Conservation (phyloP, 1,140 invertebrate species). For the Dufourea novaeangliae region DNA sequence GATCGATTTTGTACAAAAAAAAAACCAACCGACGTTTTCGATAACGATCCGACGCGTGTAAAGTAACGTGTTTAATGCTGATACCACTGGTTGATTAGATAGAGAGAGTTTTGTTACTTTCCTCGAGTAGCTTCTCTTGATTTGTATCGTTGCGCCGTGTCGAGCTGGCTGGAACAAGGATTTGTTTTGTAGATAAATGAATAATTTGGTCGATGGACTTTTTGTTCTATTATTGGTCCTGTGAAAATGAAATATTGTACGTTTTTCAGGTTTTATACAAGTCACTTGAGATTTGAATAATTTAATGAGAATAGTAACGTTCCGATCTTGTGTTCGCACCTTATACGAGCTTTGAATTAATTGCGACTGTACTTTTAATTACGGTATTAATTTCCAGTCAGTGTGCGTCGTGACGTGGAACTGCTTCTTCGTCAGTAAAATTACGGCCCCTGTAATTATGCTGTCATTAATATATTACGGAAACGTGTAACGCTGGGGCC, state of each 20-base stretch:
- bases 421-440: constrained; percentile 7
- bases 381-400: constrained; percentile 5
- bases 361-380: constrained; percentile 19
- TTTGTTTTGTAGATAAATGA: no score
- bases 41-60: neutral
- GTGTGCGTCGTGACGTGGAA: constrained; percentile 1
- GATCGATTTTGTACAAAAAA: constrained; percentile 2
- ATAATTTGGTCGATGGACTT: no score
- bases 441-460: constrained; percentile 17
- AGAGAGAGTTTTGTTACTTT: neutral
- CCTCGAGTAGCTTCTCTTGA: neutral
- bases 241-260: no score
- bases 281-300: no score
- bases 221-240: no score
- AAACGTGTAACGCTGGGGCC: neutral
- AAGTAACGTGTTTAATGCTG: neutral
- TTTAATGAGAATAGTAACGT: no score
- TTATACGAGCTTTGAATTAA: neutral
- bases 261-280: no score
- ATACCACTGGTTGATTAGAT: neutral
- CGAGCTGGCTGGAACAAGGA: no score
- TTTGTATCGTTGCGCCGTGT: neutral
- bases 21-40: neutral
- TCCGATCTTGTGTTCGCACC: neutral
- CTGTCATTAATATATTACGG: constrained; percentile 22